A percentile compares a stretch with the other conserved stretches of the same genome.
Conservation (phyloP, 1,140 invertebrate species). For the Battus philenor region DNA sequence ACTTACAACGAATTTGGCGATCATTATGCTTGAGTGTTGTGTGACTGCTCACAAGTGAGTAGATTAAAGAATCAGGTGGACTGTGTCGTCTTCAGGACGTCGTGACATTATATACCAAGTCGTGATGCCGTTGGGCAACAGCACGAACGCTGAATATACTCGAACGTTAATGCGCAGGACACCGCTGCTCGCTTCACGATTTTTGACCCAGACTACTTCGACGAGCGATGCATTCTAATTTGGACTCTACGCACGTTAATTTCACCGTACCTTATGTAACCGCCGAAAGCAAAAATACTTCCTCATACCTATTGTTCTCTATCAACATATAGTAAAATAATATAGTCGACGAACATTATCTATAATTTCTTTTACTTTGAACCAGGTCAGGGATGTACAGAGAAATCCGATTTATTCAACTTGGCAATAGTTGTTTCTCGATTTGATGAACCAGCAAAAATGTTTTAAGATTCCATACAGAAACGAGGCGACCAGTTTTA, state of each 20-base stretch:
- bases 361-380: neutral
- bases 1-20: conserved; percentile 78
- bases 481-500: no score
- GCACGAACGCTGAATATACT: conserved; percentile 31
- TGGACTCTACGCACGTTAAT: conserved; percentile 49
- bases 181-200: conserved; percentile 42
- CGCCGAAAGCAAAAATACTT: conserved; percentile 34
- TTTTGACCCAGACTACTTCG: conserved; percentile 54
- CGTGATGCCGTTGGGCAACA: conserved; percentile 52
- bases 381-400: conserved; percentile 6
- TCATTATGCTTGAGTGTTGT: conserved; percentile 72
- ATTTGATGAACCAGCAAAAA: conserved; percentile 6
- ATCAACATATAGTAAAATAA: neutral
- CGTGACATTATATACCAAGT: conserved; percentile 60
- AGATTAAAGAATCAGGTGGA: conserved; percentile 43
- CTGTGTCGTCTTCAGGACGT: conserved; percentile 49
- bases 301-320: neutral
- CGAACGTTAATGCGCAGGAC: conserved; percentile 48
- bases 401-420: conserved; percentile 12
- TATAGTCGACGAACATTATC: conserved; percentile 4
- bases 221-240: conserved; percentile 64
- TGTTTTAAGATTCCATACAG: conserved; percentile 15
- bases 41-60: conserved; percentile 63
- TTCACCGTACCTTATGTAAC: conserved; percentile 66
- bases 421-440: conserved; percentile 9